Evolutionary conservation across 2,888 invertebrate species (phyloP).

Genomic region (Eristalis intricaria): DNA sequence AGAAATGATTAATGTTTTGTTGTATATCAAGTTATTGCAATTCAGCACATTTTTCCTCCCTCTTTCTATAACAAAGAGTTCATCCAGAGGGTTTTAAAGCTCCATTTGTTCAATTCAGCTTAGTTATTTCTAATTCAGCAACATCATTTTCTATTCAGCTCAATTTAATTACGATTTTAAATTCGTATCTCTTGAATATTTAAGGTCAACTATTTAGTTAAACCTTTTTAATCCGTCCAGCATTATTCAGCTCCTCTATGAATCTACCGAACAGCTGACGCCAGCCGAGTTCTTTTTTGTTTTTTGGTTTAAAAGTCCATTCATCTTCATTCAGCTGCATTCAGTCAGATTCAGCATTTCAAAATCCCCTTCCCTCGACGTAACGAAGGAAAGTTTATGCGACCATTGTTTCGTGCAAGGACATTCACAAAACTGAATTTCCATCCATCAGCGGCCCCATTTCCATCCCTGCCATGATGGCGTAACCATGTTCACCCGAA

Average conservation of each 20-base stretch:
- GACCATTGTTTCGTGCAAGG: neutral
- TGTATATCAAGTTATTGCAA: neutral
- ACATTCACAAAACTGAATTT: neutral
- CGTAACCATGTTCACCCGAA: neutral
- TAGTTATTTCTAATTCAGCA: neutral
- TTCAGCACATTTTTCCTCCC: neutral
- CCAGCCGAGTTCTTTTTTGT: no score
- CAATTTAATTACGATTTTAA: no score
- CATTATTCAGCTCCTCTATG: no score
- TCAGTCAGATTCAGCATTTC: neutral
- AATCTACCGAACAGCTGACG: no score
- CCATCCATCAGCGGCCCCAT: neutral
- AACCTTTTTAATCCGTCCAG: no score
- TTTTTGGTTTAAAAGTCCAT: neutral
- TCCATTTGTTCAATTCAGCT: neutral
- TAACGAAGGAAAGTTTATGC: neutral
- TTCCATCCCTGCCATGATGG: neutral
- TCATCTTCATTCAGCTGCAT: neutral
- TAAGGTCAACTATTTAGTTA: no score
- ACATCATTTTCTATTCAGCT: no score
- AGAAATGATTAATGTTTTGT: no score
- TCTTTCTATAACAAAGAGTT: no score
- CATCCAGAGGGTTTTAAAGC: neutral
- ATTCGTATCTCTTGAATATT: no score
- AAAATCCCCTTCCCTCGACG: neutral